Evolutionary conservation across 2,888 invertebrate genomes (phyloP).

Genomic region (Candidula unifasciata): DNA sequence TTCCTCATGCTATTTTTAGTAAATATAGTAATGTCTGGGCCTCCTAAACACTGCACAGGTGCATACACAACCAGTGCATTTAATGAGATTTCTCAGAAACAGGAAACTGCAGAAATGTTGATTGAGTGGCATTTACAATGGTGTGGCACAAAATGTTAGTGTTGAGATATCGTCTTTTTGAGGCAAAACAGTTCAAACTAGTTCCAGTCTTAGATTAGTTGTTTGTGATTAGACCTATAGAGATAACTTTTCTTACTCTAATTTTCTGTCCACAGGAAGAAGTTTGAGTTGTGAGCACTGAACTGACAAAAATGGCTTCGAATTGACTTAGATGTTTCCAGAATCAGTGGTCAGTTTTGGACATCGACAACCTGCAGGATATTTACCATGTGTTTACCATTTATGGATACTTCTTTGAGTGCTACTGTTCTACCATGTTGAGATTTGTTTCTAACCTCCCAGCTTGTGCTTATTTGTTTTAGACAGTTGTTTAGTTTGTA

Average conservation of each 20-base stretch:
- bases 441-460: neutral
- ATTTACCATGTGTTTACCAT: neutral
- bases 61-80: too few relatives aligned
- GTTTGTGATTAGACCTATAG: too few relatives aligned
- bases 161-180: too few relatives aligned
- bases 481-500: neutral
- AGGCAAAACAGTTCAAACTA: too few relatives aligned
- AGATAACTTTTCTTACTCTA: neutral
- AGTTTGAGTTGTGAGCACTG: conserved; percentile 21
- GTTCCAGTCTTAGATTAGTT: too few relatives aligned
- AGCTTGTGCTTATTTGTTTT: neutral
- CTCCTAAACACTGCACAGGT: too few relatives aligned
- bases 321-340: neutral
- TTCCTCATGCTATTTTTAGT: too few relatives aligned
- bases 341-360: neutral
- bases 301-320: neutral
- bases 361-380: neutral
- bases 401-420: neutral
- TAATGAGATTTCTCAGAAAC: too few relatives aligned
- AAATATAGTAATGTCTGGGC: too few relatives aligned
- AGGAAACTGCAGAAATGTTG: too few relatives aligned
- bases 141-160: too few relatives aligned
- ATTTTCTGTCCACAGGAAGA: conserved; percentile 24
- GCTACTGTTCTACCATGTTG: neutral
- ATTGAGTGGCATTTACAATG: too few relatives aligned